Conservation (phyloP, 2,797 vertebrate species). For the Thunnus albacares region DNA sequence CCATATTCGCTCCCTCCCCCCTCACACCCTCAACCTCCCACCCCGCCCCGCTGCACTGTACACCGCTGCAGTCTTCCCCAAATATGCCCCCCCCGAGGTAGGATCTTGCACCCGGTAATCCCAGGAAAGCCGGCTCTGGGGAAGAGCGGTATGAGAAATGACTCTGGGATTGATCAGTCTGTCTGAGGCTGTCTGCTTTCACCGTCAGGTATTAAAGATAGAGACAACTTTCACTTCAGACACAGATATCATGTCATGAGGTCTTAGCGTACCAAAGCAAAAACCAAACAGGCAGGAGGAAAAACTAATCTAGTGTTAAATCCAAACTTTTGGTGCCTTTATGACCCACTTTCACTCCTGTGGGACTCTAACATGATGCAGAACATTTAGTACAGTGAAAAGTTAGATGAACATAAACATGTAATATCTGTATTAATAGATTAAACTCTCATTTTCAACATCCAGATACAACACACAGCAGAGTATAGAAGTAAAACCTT, state of each 20-base stretch:
- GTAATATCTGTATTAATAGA: no score
- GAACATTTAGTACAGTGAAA: no score
- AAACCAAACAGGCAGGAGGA: no score
- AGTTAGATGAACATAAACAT: no score
- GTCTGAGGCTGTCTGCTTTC: constrained; percentile 16
- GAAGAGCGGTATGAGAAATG: constrained; percentile 22
- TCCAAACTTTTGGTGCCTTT: no score
- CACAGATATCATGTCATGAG: neutral
- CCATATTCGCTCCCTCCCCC: constrained; percentile 5
- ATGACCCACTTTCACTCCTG: no score
- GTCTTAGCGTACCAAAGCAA: neutral
- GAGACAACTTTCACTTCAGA: neutral
- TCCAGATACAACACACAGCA: no score
- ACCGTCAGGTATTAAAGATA: constrained; percentile 8
- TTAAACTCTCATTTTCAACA: no score
- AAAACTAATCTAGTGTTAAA: no score
- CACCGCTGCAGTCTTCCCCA: neutral
- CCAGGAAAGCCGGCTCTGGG: constrained; percentile 42
- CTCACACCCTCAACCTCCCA: neutral
- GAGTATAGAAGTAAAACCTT: no score
- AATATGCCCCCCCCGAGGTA: constrained; percentile 23
- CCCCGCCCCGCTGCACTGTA: neutral
- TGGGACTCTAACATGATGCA: no score
- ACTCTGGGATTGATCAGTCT: constrained; percentile 16
- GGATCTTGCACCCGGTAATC: constrained; percentile 50